Evolutionary conservation across 92 coral and sea anemone genomes (phyloP).

Genomic region (Parazoanthus darwini): DNA sequence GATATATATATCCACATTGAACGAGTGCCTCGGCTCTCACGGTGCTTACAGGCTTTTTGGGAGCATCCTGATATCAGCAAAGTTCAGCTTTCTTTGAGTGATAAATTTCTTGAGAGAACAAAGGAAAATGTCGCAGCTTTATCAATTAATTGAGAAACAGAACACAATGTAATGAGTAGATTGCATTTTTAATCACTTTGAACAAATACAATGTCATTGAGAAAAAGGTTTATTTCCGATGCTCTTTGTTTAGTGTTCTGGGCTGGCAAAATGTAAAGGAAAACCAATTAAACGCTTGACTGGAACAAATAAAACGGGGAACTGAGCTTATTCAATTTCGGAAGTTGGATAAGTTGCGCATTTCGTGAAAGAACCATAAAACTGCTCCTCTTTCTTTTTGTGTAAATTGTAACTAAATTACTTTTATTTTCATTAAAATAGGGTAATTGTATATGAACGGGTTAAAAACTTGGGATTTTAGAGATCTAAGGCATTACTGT

Average conservation of each 20-base stretch:
- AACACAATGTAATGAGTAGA: background rate
- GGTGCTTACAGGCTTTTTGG: no score
- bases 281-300: background rate
- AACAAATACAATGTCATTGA: background rate
- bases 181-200: background rate
- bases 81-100: background rate
- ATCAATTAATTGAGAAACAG: background rate
- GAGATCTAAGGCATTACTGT: no score
- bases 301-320: background rate
- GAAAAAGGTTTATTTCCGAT: conserved; percentile 2
- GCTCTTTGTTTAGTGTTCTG: background rate
- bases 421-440: no score
- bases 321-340: background rate
- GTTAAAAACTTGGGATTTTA: no score
- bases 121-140: background rate
- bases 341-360: background rate
- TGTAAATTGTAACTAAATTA: no score
- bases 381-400: no score
- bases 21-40: no score
- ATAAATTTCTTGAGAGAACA: background rate
- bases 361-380: no score
- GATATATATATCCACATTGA: background rate
- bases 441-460: no score
- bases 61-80: background rate
- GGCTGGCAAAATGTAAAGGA: background rate